Conservation (phyloP, 2,888 invertebrate species). For the Pyralis farinalis region DNA sequence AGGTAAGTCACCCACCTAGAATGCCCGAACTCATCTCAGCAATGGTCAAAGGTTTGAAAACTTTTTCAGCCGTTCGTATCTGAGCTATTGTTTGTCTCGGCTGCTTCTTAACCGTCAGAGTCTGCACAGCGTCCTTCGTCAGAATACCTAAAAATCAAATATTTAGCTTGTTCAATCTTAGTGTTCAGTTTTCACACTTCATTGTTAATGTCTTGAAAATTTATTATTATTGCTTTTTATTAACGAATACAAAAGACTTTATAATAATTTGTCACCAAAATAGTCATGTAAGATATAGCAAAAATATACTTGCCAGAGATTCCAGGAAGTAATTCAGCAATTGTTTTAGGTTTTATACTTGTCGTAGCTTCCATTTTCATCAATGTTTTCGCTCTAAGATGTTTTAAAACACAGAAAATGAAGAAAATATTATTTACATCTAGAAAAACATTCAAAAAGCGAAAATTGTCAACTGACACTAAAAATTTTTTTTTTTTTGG, state of each 20-base stretch:
- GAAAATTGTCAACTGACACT: slow-evolving; percentile 25
- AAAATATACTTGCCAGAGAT: slow-evolving; percentile 38
- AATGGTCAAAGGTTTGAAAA: slow-evolving; percentile 48
- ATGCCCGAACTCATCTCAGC: slow-evolving; percentile 54
- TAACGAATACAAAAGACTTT: no score
- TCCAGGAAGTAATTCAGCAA: slow-evolving; percentile 55
- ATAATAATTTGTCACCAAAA: no score
- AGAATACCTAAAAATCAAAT: slow-evolving; percentile 41
- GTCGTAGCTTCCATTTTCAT: slow-evolving; percentile 40
- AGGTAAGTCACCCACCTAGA: slow-evolving; percentile 35
- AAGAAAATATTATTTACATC: slow-evolving; percentile 16
- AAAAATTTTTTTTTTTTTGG: slow-evolving; percentile 6
- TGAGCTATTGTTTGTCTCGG: slow-evolving; percentile 34
- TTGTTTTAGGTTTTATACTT: slow-evolving; percentile 43
- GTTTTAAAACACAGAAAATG: slow-evolving; percentile 1
- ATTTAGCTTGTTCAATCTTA: no score
- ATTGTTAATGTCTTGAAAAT: no score
- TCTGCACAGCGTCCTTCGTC: slow-evolving; percentile 40
- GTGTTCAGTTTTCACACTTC: no score
- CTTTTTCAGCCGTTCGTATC: slow-evolving; percentile 44
- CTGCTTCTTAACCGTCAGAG: slow-evolving; percentile 46
- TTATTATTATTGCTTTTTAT: no score
- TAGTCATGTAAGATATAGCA: not conserved
- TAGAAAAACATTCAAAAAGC: slow-evolving; percentile 25
- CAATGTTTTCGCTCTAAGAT: not conserved